Evolutionary conservation across 2,888 invertebrate genomes (phyloP), one percentile per base, ranked within the genome.

Genomic region (Dendrolimus houi): DNA sequence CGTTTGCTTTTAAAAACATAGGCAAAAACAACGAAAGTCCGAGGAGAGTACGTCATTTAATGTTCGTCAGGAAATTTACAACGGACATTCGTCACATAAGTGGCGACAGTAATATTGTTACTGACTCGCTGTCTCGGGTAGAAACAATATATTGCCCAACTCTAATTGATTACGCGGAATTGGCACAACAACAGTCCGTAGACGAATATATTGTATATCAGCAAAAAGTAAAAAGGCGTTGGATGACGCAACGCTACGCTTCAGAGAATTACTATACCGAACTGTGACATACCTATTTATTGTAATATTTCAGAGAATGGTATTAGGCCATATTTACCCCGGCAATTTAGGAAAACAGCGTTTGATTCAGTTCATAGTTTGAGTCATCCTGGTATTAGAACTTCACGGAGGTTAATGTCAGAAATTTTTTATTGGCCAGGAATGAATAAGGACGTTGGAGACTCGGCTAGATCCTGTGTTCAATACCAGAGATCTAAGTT

Each of bases 31-130:
- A 59, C 8, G 63, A 65, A 56, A 57, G 55, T 2, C 63, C 65
- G 9, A 53, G 64, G n/a, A 53, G 64, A 52, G 52, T 57, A 1
- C 53, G 63, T 6, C 62, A 63, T 8, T 55, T 63, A 8, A 13
- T 57, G 9, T 65, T 55, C 53, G 63, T 67, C 10, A 62, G 63
- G n/a, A 59, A 63, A 52, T 64, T 63, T 54, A 59, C 62, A 8
- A 66, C 41, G 12, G 60, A 61, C 12, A 64, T 66, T 41, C 57
- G 56, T 52, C 59, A 62, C 52, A 41, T 62, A 1, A 12, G 29
- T 9, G 64, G 64, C 14, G 9, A 52, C 1, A 42, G 59, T n/a
- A 67, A 66, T 42, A 29, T 52, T 8, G 61, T 60, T 1, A 62
- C 62, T 1, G 66, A 63, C 58, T 56, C 63, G 14, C 53, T 64